Base-by-base conservation (phyloP, 2,113 vertebrate genomes). In the Balaeniceps rex region DNA sequence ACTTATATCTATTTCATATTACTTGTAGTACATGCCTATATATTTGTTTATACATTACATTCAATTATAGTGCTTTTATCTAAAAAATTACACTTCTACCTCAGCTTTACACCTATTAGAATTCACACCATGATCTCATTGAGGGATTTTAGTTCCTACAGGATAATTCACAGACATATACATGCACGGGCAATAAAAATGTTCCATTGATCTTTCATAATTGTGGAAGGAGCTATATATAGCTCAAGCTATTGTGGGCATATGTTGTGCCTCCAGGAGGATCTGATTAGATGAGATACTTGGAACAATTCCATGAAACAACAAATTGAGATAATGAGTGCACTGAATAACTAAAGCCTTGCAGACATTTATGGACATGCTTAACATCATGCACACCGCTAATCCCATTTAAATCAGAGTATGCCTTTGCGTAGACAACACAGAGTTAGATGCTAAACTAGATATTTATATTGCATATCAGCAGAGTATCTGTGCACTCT, bases 321-420 rank as follows among this genome's bases (percentile, higher is more conserved):
- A 94, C 94, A 95, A 94, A 94, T 91, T 95, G 93, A 94, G 94
- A 84, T 93, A 92, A 97, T 87, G 90, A 97, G 72, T 81, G 60
- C 51, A 78, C 46, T 84, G 79, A 90, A 60, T 83, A 95, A 93
- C 64, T 60, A 64, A 90, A 94, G 85, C 92, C 95, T 96, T 64
- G 44, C 76, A 95, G 85, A 96, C 72, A 51, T 92, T 88, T 92
- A 92, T 86, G 72, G 90, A 88, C 79, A 96, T 52, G 72, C 80
- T 90, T 92, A 88, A 84, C 68, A 93, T 90, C 24, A 60, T 71
- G 71, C 85, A 88, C 51, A 71, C 33, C 2, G 1, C 76, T 96
- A 93, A 96, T 86, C 52, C 63, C 72, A 87, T 84, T 94, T 93
- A 87, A 97, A 83, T 88, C 71, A 83, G 87, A 88, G 63, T 19